Base-by-base conservation (phyloP, 1,140 invertebrate genomes). In the Wasmannia auropunctata region DNA sequence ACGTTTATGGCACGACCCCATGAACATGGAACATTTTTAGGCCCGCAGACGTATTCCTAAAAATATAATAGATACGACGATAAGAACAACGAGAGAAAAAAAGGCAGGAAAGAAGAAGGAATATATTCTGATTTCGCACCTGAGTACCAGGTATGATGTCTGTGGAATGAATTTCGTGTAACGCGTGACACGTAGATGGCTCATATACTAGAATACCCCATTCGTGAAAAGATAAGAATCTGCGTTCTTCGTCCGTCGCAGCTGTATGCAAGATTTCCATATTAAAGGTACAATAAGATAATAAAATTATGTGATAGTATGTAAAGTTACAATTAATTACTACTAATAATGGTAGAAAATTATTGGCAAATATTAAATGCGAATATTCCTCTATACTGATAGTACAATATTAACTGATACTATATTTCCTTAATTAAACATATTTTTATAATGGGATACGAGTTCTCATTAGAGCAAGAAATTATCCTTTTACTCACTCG, bases 1-100 rank as follows among this genome's bases (percentile, higher is more conserved):
- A 98, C 97, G 87, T 97, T 97, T 63, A 98, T 96, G 22, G 97
- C 97, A 22, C 96, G 95, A 6, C 97, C 97, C 97, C 97, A 98
- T 19, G 96, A 96, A 93, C 97, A 97, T 87, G 96, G 94, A 22
- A 96, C 95, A 31, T 96, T 96, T 90, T 96, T 96, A 81, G 97
- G 96, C 16, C 97, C 97, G 91, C 97, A 97, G 25, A 97, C 97
- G 91, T 97, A 97, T 92, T 97, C 97, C 96, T 97, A 88, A 34
- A 92, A 91, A 76, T 37, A 28, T 80, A 25, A 76, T 85, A 16
- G 6, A 69, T 16, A 43, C 6, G 6, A 58, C 51, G 19, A 8
- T 22, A 54, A 76, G n/a, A 31, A 40, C 11, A 14, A 40, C 37
- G 8, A 28, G 16, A n/a, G 2, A 43, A 4, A 58, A 40, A 0